phyloP scores from a whole-genome alignment of 1,140 invertebrate genomes.

The Asobara japonica region DNA sequence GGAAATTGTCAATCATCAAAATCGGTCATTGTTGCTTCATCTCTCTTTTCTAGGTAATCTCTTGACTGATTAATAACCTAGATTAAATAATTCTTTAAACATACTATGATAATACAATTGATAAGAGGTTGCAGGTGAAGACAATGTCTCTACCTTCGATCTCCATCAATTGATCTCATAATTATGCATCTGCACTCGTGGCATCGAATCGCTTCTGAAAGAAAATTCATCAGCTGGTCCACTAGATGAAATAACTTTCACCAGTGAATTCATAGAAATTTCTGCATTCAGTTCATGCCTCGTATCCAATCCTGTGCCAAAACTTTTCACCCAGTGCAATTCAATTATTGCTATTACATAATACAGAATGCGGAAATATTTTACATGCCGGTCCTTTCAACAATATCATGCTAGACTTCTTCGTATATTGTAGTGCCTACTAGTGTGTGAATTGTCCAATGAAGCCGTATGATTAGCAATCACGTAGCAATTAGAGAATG shows the following conservation, averaged over 20 bases:
- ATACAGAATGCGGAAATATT: background rate
- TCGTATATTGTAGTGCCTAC: background rate
- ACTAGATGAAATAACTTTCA: background rate
- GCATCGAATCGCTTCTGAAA: background rate
- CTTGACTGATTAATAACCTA: background rate
- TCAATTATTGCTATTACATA: background rate
- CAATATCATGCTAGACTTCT: background rate
- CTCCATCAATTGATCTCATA: background rate
- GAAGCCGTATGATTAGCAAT: background rate
- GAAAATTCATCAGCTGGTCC: background rate
- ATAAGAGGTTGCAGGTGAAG: background rate
- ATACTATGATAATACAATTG: background rate
- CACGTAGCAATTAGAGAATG: constrained; percentile 3
- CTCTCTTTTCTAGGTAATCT: background rate
- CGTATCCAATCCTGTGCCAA: background rate
- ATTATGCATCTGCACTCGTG: background rate
- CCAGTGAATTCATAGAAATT: background rate
- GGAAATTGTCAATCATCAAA: background rate
- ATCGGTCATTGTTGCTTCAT: background rate
- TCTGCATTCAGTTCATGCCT: no score
- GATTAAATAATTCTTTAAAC: constrained; percentile 2
- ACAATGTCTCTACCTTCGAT: background rate
- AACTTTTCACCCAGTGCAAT: background rate
- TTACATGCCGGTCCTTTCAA: background rate
- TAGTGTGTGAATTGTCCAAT: background rate